These are phyloP conservation scores for Thelaira solivaga DNA, from an alignment of 2,888 invertebrate genomes.

Conservation along the genomic window DNA sequence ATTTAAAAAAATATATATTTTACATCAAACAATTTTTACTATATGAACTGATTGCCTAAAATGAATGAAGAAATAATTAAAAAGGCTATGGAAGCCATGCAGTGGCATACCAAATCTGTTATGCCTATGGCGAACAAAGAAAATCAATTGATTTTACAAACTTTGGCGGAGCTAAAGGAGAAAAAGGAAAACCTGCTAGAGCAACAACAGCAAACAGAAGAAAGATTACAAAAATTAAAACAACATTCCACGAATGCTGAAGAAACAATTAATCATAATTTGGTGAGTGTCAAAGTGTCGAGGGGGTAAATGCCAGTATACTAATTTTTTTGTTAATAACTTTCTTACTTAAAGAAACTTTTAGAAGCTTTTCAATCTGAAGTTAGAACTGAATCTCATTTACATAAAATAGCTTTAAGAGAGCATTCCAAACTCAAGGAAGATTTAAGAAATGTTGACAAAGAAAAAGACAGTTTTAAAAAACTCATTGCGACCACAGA, in stretches of 20 bases:
- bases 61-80: slow-evolving; percentile 68
- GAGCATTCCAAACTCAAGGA: slow-evolving; percentile 74
- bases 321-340: too few species aligned
- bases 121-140: slow-evolving; percentile 88
- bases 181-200: slow-evolving; percentile 77
- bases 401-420: slow-evolving; percentile 74
- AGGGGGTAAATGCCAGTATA: not conserved
- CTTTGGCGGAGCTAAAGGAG: slow-evolving; percentile 78
- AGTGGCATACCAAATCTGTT: slow-evolving; percentile 82
- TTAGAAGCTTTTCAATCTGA: slow-evolving; percentile 84
- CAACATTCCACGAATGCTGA: slow-evolving; percentile 79
- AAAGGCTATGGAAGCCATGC: slow-evolving; percentile 71
- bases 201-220: slow-evolving; percentile 77
- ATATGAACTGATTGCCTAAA: not conserved
- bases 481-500: slow-evolving; percentile 70
- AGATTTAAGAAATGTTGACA: slow-evolving; percentile 69
- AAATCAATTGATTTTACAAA: slow-evolving; percentile 78
- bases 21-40: not conserved
- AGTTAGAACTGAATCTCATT: slow-evolving; percentile 82
- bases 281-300: slow-evolving; percentile 75
- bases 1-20: slow-evolving; percentile 18
- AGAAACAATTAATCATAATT: slow-evolving; percentile 79
- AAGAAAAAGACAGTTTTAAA: slow-evolving; percentile 68
- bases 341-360: slow-evolving; percentile 77
- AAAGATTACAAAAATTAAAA: slow-evolving; percentile 76